A percentile compares a stretch with the other conserved stretches of the same genome.
phyloP scores from a whole-genome alignment of 2,113 vertebrate genomes.

The Fulmarus glacialis region DNA sequence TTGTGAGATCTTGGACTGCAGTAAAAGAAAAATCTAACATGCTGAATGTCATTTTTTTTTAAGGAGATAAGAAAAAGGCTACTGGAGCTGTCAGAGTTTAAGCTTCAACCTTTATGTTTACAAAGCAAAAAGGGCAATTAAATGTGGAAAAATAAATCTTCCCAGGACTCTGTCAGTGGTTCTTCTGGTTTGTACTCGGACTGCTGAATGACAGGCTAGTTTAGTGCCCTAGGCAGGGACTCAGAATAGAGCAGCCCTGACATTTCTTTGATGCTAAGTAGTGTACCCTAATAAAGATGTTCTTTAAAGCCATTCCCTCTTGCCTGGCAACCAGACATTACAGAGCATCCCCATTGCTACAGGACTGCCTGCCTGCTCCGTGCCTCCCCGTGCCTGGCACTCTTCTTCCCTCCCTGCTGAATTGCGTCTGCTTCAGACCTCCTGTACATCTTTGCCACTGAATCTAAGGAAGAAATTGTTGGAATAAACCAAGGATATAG shows the following conservation, averaged over 20 bases:
- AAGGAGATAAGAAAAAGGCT: conserved; percentile 70
- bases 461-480: background rate
- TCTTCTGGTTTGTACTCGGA: conserved; percentile 39
- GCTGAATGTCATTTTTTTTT: conserved; percentile 69
- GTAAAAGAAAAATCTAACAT: conserved; percentile 46
- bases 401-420: background rate
- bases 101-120: conserved; percentile 81
- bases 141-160: conserved; percentile 77
- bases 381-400: background rate
- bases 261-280: conserved; percentile 68
- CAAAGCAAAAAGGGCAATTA: conserved; percentile 83
- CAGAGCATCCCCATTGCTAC: background rate
- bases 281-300: conserved; percentile 33
- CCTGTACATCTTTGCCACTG: background rate
- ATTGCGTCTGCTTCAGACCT: background rate
- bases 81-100: conserved; percentile 71
- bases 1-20: background rate
- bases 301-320: conserved; percentile 8
- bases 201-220: conserved; percentile 66
- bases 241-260: conserved; percentile 48
- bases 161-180: conserved; percentile 22
- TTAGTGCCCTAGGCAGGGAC: conserved; percentile 17
- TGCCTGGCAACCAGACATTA: background rate
- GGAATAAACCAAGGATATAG: background rate
- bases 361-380: background rate